Evolutionary conservation across 2,888 invertebrate genomes (phyloP), one percentile per base, ranked within the genome.

Genomic region (Cerceris ruficornis): DNA sequence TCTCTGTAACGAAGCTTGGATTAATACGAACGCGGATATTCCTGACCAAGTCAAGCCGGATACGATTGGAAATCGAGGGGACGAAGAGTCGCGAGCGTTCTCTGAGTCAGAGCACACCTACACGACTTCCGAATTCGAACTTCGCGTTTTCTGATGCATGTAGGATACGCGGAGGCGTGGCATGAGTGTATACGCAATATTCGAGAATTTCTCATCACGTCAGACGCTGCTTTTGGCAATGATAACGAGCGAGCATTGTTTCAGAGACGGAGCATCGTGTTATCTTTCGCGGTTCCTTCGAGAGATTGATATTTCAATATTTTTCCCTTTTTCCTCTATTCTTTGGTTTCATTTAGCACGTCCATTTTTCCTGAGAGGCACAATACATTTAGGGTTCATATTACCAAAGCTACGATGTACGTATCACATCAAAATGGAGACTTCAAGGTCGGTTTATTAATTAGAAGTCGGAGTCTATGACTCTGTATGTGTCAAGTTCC

Each of bases 91-190:
- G 28, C 62, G 50, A 42, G 7, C 54, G n/a, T n/a, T 49, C 46
- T 71, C 68, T 86, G 85, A 84, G 57, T 82, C 78, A 80, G 85
- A 76, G 64, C 46, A 62, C 77, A 75, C 86, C 86, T 84, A 86
- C 86, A 71, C 82, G 65, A 82, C 80, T 82, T 86, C 86, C 85
- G 84, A 85, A 85, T 85, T 85, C 77, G 80, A 84, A 82, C 49
- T 69, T 79, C 49, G 73, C 64, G 75, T 41, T 73, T 28, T 69
- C 66, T 67, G 71, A 69, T 61, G 74, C 65, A 79, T 55, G 80
- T 80, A 77, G 81, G 74, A 78, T 70, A 80, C 55, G 69, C 73
- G 83, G 80, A 71, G 82, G 83, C 72, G 82, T 70, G 60, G 54
- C 17, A 50, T 28, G 67, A 46, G 52, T 49, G 43, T 70, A 67